Base-by-base conservation (phyloP, 2,797 vertebrate genomes). In the Psittacula derbiana region DNA sequence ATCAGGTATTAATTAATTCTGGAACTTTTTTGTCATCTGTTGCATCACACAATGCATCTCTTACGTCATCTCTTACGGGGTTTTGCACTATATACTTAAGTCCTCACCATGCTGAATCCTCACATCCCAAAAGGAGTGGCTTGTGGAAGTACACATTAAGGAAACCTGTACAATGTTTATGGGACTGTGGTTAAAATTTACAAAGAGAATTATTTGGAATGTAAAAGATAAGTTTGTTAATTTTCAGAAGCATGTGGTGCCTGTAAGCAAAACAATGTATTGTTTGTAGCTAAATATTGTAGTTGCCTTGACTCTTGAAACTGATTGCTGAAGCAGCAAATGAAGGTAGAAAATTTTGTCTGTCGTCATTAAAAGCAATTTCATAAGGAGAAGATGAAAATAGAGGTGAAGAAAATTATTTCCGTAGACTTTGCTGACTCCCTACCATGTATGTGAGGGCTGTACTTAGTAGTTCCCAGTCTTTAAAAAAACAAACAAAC, bases 61-160 rank as follows among this genome's bases (percentile, higher is more conserved):
- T 4, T 16, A 8, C n/a, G 69, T 27, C 8, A 8, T 20, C 24
- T 43, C 1, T 21, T 75, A 0, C 0, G 6, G 14, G 7, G 7
- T 25, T 78, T 33, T 65, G 66, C 8, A 0, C 25, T 40, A 6
- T 12, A 16, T 17, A n/a, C 40, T 43, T 43, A 30, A 24, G 25
- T 19, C 20, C 64, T 92, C 12, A 6, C 27, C 9, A 0, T 10
- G 1, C 33, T n/a, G 20, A 13, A 6, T 38, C 36, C 33, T 65
- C 41, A 2, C 12, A 3, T 46, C 44, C 43, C 33, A 20, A 23
- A 85, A 43, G 38, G 55, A 20, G 18, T 2, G 18, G 36, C 41
- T n/a, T 72, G 7, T 11, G 24, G n/a, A 57, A 44, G 14, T 33
- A 38, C 6, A 16, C 41, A 49, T 52, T 7, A 53, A 75, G 20